phyloP scores from a whole-genome alignment of 2,113 vertebrate species.

The Mixornis gularis region DNA sequence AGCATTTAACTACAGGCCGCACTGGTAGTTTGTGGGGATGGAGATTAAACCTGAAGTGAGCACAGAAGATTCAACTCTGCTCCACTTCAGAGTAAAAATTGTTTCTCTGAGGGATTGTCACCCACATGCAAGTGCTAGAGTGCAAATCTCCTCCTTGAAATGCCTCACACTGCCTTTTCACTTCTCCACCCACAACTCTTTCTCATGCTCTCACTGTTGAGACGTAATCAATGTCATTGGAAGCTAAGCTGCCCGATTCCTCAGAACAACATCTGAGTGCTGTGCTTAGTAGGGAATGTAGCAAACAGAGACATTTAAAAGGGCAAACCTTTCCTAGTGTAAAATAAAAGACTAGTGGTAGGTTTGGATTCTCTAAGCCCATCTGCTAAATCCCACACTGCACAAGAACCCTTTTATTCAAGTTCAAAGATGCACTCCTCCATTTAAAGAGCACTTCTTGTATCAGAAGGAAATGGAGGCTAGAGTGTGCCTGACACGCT shows the following conservation, averaged over 20 bases:
- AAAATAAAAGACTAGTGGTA: constrained; percentile 52
- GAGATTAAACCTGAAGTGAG: not conserved
- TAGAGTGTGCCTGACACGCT: not conserved
- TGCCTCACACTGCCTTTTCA: constrained; percentile 28
- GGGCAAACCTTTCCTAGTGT: constrained; percentile 45
- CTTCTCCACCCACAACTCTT: constrained; percentile 34
- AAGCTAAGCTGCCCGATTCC: constrained; percentile 43
- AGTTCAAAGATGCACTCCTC: constrained; percentile 57
- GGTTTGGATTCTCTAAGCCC: constrained; percentile 31
- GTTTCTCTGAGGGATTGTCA: constrained; percentile 22
- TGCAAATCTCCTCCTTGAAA: constrained; percentile 25
- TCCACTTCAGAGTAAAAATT: not conserved
- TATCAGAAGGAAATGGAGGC: constrained; percentile 62
- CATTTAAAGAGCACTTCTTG: constrained; percentile 31
- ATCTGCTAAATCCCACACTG: constrained; percentile 50
- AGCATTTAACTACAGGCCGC: not conserved
- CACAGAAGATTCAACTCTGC: not conserved
- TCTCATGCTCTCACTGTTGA: constrained; percentile 24
- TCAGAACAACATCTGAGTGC: constrained; percentile 49
- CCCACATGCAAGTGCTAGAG: constrained; percentile 7
- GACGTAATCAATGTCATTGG: constrained; percentile 31
- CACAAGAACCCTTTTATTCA: constrained; percentile 28
- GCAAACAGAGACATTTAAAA: constrained; percentile 52
- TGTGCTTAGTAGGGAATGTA: constrained; percentile 41
- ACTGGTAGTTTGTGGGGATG: not conserved